Evolutionary conservation across 1,140 invertebrate genomes (phyloP), one percentile per base, ranked within the genome.

Genomic region (Lucilia cuprina): DNA sequence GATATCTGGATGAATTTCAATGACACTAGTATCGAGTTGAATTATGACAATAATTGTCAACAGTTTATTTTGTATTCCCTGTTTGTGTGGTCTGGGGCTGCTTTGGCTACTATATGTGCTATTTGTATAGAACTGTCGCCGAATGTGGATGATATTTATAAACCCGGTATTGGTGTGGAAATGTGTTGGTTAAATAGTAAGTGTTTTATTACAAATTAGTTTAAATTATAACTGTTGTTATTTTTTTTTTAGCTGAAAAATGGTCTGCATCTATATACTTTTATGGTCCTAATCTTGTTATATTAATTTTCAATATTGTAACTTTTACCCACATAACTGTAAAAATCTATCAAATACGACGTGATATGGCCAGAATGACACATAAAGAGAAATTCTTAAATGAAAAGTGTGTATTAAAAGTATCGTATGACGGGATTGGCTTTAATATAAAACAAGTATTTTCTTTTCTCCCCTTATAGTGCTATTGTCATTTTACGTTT

Each of bases 1-100:
- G 95, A 96, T 86, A 93, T 96, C 49, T 96, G 93, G 92, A 93
- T 93, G 87, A 95, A 95, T 75, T 94, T 95, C 89, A 93, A 93
- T 91, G 91, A 90, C 1, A 89, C 88, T 17, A 91, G 89, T 50
- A 50, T 87, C 87, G 14, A 90, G 5, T 19, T 70, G 65, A 70
- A 87, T 74, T 84, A 85, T 10, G 85, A 19, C 10, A 82, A 49
- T 34, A 92, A 92, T 50, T 85, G 82, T 17, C 88, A 88, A 85
- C 93, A 93, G 83, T 95, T 95, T 86, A 85, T 92, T 0, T 87
- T 93, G 34, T 96, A 96, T 87, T 95, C 93, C 2, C 86, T 93
- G 0, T 96, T 95, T 86, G 94, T 94, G 2, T 96, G 95, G 95
- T 94, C 94, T 2, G 88, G 93, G 30, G 93, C 95, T 0, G 80